A percentile compares a stretch with the other conserved stretches of the same genome.
Conservation (phyloP, 2,888 invertebrate species). For the Idaea aversata region DNA sequence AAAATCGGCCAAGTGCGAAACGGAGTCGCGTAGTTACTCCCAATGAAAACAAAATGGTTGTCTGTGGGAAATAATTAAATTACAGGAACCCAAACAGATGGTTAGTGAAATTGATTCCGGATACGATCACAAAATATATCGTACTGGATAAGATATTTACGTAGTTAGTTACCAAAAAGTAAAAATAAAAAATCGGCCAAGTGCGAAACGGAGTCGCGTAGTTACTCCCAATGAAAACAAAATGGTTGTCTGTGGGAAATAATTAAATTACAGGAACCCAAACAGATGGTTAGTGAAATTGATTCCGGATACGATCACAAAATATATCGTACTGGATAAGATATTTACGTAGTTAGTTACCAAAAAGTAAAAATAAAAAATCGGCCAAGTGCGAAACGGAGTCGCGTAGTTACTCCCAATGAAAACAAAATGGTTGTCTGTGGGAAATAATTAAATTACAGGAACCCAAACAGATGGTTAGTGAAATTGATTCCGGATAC, state of each 20-base stretch:
- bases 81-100: constrained; percentile 42
- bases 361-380: too few species aligned
- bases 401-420: too few species aligned
- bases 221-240: too few species aligned
- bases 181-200: too few species aligned
- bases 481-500: constrained; percentile 42
- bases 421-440: too few species aligned
- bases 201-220: too few species aligned
- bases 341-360: too few species aligned
- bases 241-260: constrained; percentile 24
- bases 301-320: constrained; percentile 32
- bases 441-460: constrained; percentile 41
- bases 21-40: too few species aligned
- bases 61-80: constrained; percentile 41
- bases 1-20: too few species aligned
- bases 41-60: too few species aligned
- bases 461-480: constrained; percentile 42
- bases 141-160: background rate
- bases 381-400: too few species aligned
- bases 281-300: constrained; percentile 47
- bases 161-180: too few species aligned
- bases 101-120: constrained; percentile 43
- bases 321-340: background rate
- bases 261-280: constrained; percentile 41
- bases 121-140: constrained; percentile 17